Evolutionary conservation across 2,888 invertebrate genomes (phyloP), one percentile per base, ranked within the genome.

Genomic region (Andricus curvator): DNA sequence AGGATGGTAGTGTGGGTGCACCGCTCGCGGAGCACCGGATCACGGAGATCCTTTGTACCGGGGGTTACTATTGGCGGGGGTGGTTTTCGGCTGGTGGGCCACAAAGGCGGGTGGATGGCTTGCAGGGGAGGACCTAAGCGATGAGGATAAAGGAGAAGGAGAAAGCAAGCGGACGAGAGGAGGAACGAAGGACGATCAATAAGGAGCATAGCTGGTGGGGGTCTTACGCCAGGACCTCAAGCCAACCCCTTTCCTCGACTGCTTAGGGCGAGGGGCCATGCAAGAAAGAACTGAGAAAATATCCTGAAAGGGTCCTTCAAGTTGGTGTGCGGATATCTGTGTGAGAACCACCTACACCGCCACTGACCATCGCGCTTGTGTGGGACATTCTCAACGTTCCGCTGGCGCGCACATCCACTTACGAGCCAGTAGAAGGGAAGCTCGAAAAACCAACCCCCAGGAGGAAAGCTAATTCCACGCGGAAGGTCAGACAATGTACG

Each of bases 111-210:
- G 88, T 87, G 88, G 86, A 87, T 86, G 86, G 86, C 88, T 84
- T 85, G 87, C 86, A 87, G 88, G 89, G 88, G 88, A 87, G 90
- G 90, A 90, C 89, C 90, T 90, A 92, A 91, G 90, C 90, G 90
- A 37, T 37, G 37, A 86, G 88, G 87, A 87, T 85, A 87, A 87
- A 87, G 88, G 87, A 88, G 87, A 87, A 87, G 87, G 86, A 87
- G 86, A 85, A 85, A 85, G 81, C 82, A 81, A 81, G 88, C 89
- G 87, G 85, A 80, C 84, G 88, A 88, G 88, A 88, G 89, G 88
- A 89, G 89, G 87, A 89, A 88, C 90, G 88, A 91, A 92, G 92
- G 91, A 92, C 92, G 92, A 92, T 92, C 92, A 92, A 92, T 92
- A 92, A 92, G 92, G 91, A 88, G 86, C 89, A 86, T 84, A 86